Percentiles rank a stretch among this genome's conserved stretches.
These are phyloP conservation scores for Nebria salina DNA, from an alignment of 2,888 invertebrate species.

Conservation along the genomic window DNA sequence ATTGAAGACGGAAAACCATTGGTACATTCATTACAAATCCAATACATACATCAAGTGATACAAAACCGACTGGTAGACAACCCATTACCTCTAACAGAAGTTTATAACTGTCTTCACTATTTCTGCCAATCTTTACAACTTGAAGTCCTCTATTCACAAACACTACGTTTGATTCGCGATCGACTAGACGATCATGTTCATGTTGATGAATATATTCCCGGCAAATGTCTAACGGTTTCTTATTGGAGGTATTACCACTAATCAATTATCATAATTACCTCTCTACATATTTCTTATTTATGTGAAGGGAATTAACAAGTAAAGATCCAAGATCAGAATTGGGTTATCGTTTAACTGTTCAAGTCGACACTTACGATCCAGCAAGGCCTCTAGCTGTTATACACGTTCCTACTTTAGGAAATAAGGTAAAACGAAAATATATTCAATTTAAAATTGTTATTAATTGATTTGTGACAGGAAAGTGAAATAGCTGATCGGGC, in stretches of 20 bases:
- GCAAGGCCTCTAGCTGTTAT: constrained; percentile 78
- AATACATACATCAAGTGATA: constrained; percentile 93
- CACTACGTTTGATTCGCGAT: constrained; percentile 86
- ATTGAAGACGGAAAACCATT: constrained; percentile 88
- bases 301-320: constrained; percentile 66
- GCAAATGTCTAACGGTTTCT: constrained; percentile 88
- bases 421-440: constrained; percentile 64
- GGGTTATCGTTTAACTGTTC: constrained; percentile 88
- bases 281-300: constrained; percentile 3
- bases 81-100: constrained; percentile 80
- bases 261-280: constrained; percentile 17
- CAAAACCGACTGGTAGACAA: constrained; percentile 89
- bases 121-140: constrained; percentile 96
- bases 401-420: constrained; percentile 74
- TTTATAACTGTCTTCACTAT: constrained; percentile 86
- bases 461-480: constrained; percentile 60
- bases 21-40: constrained; percentile 92
- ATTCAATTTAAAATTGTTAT: constrained; percentile 39
- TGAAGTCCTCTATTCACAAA: constrained; percentile 89
- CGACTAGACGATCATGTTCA: constrained; percentile 88
- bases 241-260: constrained; percentile 82
- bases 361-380: constrained; percentile 85
- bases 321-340: constrained; percentile 84
- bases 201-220: constrained; percentile 90
- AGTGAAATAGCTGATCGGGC: constrained; percentile 79